Evolutionary conservation across 1,140 invertebrate species (phyloP).

Genomic region (Epicauta chinensis): DNA sequence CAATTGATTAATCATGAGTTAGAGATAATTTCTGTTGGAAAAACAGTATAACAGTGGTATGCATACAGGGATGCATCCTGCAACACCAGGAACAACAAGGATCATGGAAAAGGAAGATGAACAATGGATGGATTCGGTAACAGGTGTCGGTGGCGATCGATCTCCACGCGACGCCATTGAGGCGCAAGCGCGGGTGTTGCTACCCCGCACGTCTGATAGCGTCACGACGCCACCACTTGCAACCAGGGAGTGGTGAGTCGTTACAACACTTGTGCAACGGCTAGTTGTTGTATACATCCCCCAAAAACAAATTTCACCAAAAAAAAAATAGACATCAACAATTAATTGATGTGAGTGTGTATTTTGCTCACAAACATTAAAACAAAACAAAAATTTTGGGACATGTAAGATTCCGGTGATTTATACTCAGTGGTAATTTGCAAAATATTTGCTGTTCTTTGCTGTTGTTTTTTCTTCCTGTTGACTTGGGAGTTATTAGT

Average conservation of each 20-base stretch:
- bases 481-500: no score
- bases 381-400: no score
- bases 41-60: no score
- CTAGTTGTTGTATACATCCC: not conserved
- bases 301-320: no score
- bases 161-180: constrained; percentile 26
- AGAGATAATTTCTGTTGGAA: no score
- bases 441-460: no score
- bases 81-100: not conserved
- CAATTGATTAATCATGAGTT: no score
- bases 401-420: not conserved
- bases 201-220: constrained; percentile 22
- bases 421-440: no score
- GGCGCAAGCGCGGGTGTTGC: constrained; percentile 29
- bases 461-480: no score
- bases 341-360: no score
- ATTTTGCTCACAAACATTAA: no score
- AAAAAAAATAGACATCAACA: no score
- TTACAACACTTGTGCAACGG: constrained; percentile 7
- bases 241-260: constrained; percentile 38
- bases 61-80: constrained; percentile 5
- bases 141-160: constrained; percentile 41
- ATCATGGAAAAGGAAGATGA: not conserved
- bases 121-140: constrained; percentile 30
- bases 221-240: constrained; percentile 32